A percentile compares a stretch with the other conserved stretches of the same genome.
These are phyloP conservation scores for Monodelphis domestica DNA, from an alignment of 2,797 vertebrate species.

Conservation along the genomic window DNA sequence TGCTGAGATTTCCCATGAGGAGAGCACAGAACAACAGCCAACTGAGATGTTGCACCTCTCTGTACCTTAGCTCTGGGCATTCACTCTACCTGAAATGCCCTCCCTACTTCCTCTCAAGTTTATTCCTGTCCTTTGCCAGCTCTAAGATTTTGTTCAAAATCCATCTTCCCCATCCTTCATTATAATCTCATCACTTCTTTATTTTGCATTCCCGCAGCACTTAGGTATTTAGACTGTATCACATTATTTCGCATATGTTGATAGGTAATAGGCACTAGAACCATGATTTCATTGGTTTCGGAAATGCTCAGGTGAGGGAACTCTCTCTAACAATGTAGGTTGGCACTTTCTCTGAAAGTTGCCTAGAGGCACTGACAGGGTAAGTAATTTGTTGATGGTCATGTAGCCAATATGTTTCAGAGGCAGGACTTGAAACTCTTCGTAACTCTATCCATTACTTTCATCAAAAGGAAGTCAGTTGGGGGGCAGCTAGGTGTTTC, in stretches of 20 bases:
- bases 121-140: background rate
- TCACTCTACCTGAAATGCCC: background rate
- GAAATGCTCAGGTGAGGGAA: background rate
- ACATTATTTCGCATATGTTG: background rate
- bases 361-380: too few relatives aligned
- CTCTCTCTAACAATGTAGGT: background rate
- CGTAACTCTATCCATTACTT: background rate
- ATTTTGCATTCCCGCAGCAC: background rate
- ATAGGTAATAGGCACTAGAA: background rate
- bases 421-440: too few relatives aligned
- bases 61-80: constrained; percentile 34
- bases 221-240: background rate
- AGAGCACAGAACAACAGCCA: constrained; percentile 1
- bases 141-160: background rate
- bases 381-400: too few relatives aligned
- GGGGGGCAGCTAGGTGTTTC: too few relatives aligned
- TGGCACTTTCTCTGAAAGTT: background rate
- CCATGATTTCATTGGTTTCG: background rate
- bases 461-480: background rate
- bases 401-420: too few relatives aligned
- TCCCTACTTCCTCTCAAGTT: constrained; percentile 11
- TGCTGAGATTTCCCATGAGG: constrained; percentile 56
- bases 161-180: background rate
- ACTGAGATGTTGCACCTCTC: constrained; percentile 18
- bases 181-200: background rate